Evolutionary conservation across 2,888 invertebrate genomes (phyloP).

Genomic region (Smittia aterrima): DNA sequence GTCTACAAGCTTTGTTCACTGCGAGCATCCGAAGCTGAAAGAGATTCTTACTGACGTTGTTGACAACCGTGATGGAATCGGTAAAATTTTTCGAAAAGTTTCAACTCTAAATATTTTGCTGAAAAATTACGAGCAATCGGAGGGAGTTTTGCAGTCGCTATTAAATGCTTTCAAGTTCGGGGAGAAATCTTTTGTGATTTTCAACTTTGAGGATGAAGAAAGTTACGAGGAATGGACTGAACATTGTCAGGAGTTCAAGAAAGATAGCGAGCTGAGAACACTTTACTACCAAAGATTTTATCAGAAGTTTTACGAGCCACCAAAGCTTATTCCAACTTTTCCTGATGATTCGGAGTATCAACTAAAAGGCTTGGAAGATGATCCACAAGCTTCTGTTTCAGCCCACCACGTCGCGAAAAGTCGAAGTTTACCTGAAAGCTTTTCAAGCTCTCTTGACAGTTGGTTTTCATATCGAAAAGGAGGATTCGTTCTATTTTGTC

Average conservation of each 20-base stretch:
- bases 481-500: background rate
- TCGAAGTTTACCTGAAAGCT: background rate
- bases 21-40: background rate
- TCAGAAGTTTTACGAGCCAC: background rate
- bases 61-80: background rate
- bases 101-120: slow-evolving; percentile 15
- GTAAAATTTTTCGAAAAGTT: background rate
- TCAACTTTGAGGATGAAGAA: background rate
- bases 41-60: background rate
- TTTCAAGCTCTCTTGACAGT: background rate
- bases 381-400: background rate
- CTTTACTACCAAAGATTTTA: slow-evolving; percentile 9
- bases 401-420: background rate
- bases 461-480: background rate
- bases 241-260: background rate
- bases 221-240: background rate
- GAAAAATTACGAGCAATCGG: slow-evolving; percentile 25
- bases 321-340: background rate
- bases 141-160: background rate
- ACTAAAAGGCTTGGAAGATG: background rate
- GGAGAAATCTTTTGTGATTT: background rate
- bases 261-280: background rate
- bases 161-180: background rate
- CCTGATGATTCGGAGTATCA: background rate
- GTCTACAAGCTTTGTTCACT: background rate